phyloP scores from a whole-genome alignment of 2,888 invertebrate genomes.

The Coleophora flavipennella region DNA sequence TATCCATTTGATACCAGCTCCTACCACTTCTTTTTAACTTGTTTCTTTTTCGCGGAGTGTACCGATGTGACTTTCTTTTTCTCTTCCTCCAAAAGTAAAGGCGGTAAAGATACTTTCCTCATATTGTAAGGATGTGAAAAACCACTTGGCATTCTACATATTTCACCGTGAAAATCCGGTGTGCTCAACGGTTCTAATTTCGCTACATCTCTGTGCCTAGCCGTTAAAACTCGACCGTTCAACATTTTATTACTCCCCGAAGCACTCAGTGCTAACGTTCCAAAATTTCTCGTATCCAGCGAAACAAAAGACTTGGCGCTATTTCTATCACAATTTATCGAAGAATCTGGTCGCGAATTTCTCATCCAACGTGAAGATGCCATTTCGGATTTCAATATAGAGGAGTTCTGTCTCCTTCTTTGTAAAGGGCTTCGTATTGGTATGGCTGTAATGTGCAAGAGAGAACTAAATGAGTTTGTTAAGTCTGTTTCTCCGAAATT shows the following conservation, averaged over 20 bases:
- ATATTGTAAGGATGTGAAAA: constrained; percentile 34
- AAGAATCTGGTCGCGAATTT: constrained; percentile 52
- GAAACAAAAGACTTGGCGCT: constrained; percentile 66
- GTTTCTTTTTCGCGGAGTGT: constrained; percentile 42
- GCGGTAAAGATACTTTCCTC: constrained; percentile 62
- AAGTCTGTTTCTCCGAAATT: constrained; percentile 37
- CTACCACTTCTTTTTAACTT: constrained; percentile 29
- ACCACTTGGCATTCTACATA: constrained; percentile 27
- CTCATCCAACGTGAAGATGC: constrained; percentile 66
- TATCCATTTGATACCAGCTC: constrained; percentile 6
- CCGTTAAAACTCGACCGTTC: constrained; percentile 48
- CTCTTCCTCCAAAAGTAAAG: constrained; percentile 55
- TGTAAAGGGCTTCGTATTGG: constrained; percentile 49
- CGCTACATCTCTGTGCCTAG: constrained; percentile 46
- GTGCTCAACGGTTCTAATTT: constrained; percentile 50
- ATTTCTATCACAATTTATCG: constrained; percentile 53
- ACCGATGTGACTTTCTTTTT: constrained; percentile 37
- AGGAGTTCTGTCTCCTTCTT: constrained; percentile 46
- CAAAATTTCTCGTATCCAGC: constrained; percentile 48
- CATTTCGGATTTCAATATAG: constrained; percentile 56
- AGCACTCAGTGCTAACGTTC: constrained; percentile 37
- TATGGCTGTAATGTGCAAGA: constrained; percentile 61
- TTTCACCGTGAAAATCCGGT: constrained; percentile 43
- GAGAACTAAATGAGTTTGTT: constrained; percentile 51
- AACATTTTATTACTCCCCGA: constrained; percentile 39